Evolutionary conservation across 2,113 vertebrate species (phyloP).

Genomic region (Irena cyanogastra): DNA sequence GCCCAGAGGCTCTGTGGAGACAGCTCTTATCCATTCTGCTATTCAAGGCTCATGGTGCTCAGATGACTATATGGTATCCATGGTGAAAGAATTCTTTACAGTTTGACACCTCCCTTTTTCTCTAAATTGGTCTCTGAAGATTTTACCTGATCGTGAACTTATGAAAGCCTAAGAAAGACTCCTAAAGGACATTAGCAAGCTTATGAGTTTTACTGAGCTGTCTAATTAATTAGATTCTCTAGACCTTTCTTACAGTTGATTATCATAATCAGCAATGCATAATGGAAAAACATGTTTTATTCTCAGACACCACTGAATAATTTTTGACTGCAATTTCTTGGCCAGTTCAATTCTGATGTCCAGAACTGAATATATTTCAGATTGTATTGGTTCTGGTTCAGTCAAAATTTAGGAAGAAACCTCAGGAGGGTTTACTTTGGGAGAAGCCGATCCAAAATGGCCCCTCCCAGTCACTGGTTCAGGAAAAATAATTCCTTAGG

Average conservation of each 20-base stretch:
- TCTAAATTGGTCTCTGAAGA: background rate
- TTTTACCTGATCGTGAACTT: background rate
- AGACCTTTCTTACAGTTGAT: background rate
- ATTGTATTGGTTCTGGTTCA: no score
- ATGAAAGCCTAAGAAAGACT: background rate
- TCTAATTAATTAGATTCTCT: background rate
- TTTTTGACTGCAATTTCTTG: background rate
- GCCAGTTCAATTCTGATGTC: background rate
- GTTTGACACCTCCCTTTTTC: background rate
- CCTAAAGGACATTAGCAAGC: background rate
- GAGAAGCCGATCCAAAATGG: no score
- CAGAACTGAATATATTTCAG: background rate
- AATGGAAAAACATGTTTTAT: background rate
- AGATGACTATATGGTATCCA: background rate
- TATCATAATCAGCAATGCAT: background rate
- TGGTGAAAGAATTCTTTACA: background rate
- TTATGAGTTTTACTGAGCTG: background rate
- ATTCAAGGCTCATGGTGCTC: background rate
- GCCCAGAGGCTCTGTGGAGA: background rate
- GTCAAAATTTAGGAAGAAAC: no score
- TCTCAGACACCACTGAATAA: background rate
- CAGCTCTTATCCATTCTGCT: background rate
- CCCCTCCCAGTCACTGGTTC: no score
- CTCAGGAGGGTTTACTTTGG: no score
- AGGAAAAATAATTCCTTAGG: no score